Evolutionary conservation across 1,140 invertebrate genomes (phyloP).

Genomic region (Trichonephila clavata): DNA sequence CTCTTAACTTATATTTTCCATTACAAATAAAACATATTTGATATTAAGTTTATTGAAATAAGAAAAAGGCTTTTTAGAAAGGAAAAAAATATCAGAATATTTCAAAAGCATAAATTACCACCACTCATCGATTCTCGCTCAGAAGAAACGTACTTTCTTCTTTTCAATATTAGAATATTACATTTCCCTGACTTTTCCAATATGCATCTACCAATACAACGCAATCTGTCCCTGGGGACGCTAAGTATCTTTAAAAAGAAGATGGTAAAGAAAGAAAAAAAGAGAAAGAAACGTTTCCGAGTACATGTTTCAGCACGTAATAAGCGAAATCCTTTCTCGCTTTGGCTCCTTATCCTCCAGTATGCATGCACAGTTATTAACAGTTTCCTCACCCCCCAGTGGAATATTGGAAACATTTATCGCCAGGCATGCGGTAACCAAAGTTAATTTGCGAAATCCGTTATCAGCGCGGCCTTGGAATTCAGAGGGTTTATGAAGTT

Average conservation of each 20-base stretch:
- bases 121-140: background rate
- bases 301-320: background rate
- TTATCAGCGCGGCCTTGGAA: constrained; percentile 48
- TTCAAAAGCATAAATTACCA: background rate
- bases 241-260: background rate
- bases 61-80: background rate
- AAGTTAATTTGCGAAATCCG: constrained; percentile 76
- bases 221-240: background rate
- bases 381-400: background rate
- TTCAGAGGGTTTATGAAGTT: constrained; percentile 65
- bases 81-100: background rate
- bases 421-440: constrained; percentile 71
- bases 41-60: background rate
- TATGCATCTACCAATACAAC: background rate
- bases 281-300: background rate
- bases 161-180: background rate
- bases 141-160: background rate
- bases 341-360: constrained; percentile 7
- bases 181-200: background rate
- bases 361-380: constrained; percentile 11
- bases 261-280: background rate
- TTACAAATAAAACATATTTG: too few relatives aligned
- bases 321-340: constrained; percentile 22
- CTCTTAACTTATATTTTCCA: too few relatives aligned
- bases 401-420: constrained; percentile 77